Evolutionary conservation across 2,888 invertebrate species (phyloP).

Genomic region (Caenorhabditis imperialis): DNA sequence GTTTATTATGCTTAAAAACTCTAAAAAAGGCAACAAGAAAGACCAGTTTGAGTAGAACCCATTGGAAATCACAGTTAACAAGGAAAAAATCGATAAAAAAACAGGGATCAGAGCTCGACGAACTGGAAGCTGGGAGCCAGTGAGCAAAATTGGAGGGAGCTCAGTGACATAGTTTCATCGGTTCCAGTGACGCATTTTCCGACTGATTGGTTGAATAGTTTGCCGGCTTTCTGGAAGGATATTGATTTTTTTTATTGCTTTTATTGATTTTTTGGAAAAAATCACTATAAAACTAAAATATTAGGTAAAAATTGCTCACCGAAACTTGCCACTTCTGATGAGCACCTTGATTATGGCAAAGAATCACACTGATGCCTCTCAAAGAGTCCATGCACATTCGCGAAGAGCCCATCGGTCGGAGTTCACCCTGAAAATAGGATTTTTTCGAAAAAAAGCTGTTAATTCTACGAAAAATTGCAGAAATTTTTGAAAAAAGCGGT

Average conservation of each 20-base stretch:
- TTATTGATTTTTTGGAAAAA: background rate
- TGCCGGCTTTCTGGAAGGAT: conserved; percentile 60
- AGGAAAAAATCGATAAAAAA: background rate
- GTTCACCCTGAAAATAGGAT: conserved; percentile 82
- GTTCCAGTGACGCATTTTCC: conserved; percentile 48
- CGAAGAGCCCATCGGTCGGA: conserved; percentile 87
- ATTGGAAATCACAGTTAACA: conserved; percentile 5
- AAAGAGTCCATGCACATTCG: conserved; percentile 87
- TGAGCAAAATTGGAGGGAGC: conserved; percentile 51
- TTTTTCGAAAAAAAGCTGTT: too few relatives aligned
- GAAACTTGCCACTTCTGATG: conserved; percentile 89
- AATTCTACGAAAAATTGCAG: too few relatives aligned
- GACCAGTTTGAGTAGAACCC: too few relatives aligned
- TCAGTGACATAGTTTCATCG: conserved; percentile 35
- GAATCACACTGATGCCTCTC: conserved; percentile 85
- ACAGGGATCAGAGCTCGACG: conserved; percentile 37
- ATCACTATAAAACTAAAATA: background rate
- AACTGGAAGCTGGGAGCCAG: conserved; percentile 44
- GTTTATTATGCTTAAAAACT: too few relatives aligned
- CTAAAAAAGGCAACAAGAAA: too few relatives aligned
- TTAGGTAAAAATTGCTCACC: conserved; percentile 41
- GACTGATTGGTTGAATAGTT: conserved; percentile 53
- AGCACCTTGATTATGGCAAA: conserved; percentile 93
- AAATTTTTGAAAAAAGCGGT: too few relatives aligned
- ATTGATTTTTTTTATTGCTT: too few relatives aligned